Percentiles rank a stretch among this genome's conserved stretches.
Evolutionary conservation across 2,797 vertebrate genomes (phyloP).

Genomic region (Sebastes steindachneri): DNA sequence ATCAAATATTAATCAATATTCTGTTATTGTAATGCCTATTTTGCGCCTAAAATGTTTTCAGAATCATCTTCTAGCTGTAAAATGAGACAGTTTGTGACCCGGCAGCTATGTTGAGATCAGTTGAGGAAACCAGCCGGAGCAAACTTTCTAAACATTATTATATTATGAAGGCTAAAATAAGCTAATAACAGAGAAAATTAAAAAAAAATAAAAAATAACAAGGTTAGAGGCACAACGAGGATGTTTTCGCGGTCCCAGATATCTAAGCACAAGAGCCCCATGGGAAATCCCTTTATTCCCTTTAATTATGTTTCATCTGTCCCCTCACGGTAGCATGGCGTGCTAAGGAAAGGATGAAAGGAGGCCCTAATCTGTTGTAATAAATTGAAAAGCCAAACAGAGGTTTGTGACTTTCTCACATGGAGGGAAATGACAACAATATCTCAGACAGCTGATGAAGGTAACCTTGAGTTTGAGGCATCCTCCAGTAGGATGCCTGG

Average conservation of each 20-base stretch:
- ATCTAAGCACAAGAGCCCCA: constrained; percentile 14
- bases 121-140: no score
- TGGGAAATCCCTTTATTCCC: constrained; percentile 59
- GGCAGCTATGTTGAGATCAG: no score
- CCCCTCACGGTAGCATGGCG: constrained; percentile 6
- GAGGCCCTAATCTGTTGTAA: constrained; percentile 39
- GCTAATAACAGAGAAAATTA: not conserved
- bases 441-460: constrained; percentile 19
- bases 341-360: constrained; percentile 46
- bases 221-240: not conserved
- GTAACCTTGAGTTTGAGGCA: not conserved
- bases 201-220: not conserved
- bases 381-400: constrained; percentile 32
- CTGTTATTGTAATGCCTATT: no score
- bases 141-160: no score
- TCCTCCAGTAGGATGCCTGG: not conserved
- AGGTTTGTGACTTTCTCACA: constrained; percentile 44
- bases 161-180: not conserved
- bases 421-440: not conserved
- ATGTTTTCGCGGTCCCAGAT: not conserved
- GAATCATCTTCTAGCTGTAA: no score
- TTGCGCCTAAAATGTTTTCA: no score
- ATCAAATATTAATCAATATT: no score
- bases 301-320: constrained; percentile 48
- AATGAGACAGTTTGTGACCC: no score